A percentile compares a stretch with the other conserved stretches of the same genome.
phyloP scores from a whole-genome alignment of 2,888 invertebrate genomes.

The Eudemis profundana region DNA sequence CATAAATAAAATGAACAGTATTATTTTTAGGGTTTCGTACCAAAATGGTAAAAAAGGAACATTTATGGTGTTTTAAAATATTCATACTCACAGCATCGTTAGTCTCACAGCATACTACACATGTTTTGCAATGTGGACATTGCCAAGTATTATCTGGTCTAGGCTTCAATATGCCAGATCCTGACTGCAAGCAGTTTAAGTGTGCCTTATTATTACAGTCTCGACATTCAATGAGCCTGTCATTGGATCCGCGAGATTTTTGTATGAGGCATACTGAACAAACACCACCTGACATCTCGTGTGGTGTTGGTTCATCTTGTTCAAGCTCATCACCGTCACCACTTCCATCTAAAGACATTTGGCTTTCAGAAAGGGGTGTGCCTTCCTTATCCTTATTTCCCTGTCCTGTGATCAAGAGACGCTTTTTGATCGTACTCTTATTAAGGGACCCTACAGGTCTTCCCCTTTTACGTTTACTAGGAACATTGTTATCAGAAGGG shows the following conservation, averaged over 20 bases:
- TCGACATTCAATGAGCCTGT: slow-evolving; percentile 88
- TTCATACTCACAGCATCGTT: slow-evolving; percentile 87
- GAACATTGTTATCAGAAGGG: slow-evolving; percentile 92
- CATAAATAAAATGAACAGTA: neutral
- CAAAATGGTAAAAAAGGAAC: too few species aligned
- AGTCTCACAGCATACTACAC: slow-evolving; percentile 92
- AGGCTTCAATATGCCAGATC: slow-evolving; percentile 87
- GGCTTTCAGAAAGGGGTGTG: slow-evolving; percentile 71
- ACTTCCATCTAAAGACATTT: slow-evolving; percentile 75
- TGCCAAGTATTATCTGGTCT: slow-evolving; percentile 91
- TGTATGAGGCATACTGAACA: slow-evolving; percentile 87
- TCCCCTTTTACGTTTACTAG: slow-evolving; percentile 88
- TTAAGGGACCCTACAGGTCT: slow-evolving; percentile 87
- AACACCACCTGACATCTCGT: slow-evolving; percentile 84
- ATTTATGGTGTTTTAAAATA: neutral
- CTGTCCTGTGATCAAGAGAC: slow-evolving; percentile 65
- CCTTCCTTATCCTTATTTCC: slow-evolving; percentile 68
- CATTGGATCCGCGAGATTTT: slow-evolving; percentile 85
- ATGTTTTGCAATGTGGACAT: slow-evolving; percentile 95
- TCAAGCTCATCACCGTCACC: slow-evolving; percentile 78
- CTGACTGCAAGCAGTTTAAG: slow-evolving; percentile 88
- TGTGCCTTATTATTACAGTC: slow-evolving; percentile 91
- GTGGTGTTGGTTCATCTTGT: slow-evolving; percentile 70
- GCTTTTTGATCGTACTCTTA: slow-evolving; percentile 85
- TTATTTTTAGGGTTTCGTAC: too few species aligned